These are phyloP conservation scores for Gnatocerus cornutus DNA, from an alignment of 2,888 invertebrate species.

Conservation along the genomic window DNA sequence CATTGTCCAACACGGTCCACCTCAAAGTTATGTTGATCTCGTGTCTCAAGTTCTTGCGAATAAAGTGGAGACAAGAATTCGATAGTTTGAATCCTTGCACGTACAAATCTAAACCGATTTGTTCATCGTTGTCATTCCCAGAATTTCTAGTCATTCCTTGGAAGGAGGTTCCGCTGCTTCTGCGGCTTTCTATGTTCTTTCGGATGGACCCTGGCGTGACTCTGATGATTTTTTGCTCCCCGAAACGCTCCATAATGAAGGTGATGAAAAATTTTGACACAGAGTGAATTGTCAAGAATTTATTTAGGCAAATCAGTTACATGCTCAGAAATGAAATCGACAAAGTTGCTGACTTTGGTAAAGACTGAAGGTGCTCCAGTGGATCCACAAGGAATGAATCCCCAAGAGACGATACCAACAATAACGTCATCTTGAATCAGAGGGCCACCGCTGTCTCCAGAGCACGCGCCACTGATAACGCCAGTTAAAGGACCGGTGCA, in stretches of 20 bases:
- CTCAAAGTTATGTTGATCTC: background rate
- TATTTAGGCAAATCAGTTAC: slow-evolving; percentile 33
- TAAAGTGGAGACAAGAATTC: background rate
- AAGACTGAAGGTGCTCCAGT: slow-evolving; percentile 74
- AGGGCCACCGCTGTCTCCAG: slow-evolving; percentile 76
- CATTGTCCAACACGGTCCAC: background rate
- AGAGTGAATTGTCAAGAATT: background rate
- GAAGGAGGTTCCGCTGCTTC: too few relatives aligned
- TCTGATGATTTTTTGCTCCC: slow-evolving; percentile 25
- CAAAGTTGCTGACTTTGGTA: slow-evolving; percentile 71
- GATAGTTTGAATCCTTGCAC: slow-evolving; percentile 11
- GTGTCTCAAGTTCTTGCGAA: background rate
- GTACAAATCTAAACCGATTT: slow-evolving; percentile 14
- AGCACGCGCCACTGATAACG: slow-evolving; percentile 73
- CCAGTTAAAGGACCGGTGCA: slow-evolving; percentile 73
- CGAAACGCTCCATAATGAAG: background rate
- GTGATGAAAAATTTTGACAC: background rate
- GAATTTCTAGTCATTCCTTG: too few relatives aligned
- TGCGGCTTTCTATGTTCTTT: background rate
- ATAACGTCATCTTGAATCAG: slow-evolving; percentile 67
- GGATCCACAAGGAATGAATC: slow-evolving; percentile 73
- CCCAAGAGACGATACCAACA: slow-evolving; percentile 76
- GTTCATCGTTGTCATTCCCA: background rate
- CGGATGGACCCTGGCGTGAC: slow-evolving; percentile 23
- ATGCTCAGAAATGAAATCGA: slow-evolving; percentile 42